Evolutionary conservation across 2,113 vertebrate species (phyloP), one percentile per base, ranked within the genome.

Genomic region (Grammatotria lemairii): DNA sequence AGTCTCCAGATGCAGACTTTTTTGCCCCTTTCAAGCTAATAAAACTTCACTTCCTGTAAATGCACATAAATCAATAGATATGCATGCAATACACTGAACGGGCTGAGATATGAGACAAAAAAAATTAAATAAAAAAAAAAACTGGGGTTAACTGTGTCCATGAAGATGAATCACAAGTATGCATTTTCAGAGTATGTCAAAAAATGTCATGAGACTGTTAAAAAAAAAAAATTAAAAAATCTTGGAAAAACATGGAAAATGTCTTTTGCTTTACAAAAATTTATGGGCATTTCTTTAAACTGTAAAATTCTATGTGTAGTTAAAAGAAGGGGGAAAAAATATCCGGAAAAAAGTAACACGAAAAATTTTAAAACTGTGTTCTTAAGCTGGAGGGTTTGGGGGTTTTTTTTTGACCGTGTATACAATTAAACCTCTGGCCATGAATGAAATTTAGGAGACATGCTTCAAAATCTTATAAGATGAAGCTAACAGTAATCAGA

Each of bases 381-480:
- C 60, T 65, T 65, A 35, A 65, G 19, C 33, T 38, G 60, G 33
- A 65, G 33, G 33, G 10, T 12, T 65, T 65, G 1, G 2, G 2
- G 0, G 0, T 1, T 0, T n/a, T 9, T 55, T 60, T 65, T 65
- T 13, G 1, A 65, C 60, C 1, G 2, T 65, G 35, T 23, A 54
- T 83, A 51, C 21, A 83, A 4, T 78, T 47, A 60, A 42, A 85
- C 40, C 65, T 57, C 40, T 82, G 63, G 35, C 82, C 55, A 14
- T 31, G 47, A 33, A 57, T 63, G 4, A 54, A 42, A 40, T 83
- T 87, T 40, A 35, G 19, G 13, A 51, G 26, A 28, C 23, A 47
- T 47, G 3, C 68, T 11, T 75, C 40, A 75, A 28, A 28, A 75
- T 75, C 23, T 47, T 75, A 75, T 75, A 75, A 47, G 42, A 75